Evolutionary conservation across 2,113 vertebrate species (phyloP).

Genomic region (Oncorhynchus tshawytscha): DNA sequence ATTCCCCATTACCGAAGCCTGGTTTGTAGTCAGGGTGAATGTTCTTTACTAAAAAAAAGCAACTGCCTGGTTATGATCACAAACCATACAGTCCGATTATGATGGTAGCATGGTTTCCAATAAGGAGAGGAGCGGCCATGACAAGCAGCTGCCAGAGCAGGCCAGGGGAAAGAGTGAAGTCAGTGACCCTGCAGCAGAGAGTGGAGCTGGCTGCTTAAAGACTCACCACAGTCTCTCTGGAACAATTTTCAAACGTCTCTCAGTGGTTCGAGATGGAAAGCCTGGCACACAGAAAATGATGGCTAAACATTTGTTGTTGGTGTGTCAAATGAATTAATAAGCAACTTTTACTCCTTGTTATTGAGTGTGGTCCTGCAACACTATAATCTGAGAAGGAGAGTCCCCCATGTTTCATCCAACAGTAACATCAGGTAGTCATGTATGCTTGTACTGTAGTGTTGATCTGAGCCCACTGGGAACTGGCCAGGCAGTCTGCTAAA

Average conservation of each 20-base stretch:
- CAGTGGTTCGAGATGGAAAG: background rate
- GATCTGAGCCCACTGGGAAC: background rate
- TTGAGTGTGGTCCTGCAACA: no score
- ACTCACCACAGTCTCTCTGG: background rate
- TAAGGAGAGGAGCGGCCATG: constrained; percentile 24
- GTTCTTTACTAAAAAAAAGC: constrained; percentile 42
- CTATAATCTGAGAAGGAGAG: no score
- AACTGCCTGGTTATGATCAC: constrained; percentile 27
- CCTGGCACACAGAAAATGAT: background rate
- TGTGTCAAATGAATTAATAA: no score
- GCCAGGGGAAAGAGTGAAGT: background rate
- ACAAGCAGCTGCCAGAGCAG: constrained; percentile 46
- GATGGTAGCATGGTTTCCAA: constrained; percentile 29
- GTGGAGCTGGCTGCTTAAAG: background rate
- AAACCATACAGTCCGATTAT: constrained; percentile 34
- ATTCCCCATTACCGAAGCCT: background rate
- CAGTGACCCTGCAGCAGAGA: constrained; percentile 39
- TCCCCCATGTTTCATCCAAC: no score
- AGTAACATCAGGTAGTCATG: background rate
- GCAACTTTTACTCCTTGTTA: no score
- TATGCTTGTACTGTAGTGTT: background rate
- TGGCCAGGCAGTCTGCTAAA: background rate
- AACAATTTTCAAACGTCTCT: constrained; percentile 19
- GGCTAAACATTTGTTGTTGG: no score
- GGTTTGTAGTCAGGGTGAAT: background rate